Evolutionary conservation across 1,140 invertebrate genomes (phyloP), one percentile per base, ranked within the genome.

Genomic region (Trachymyrmex cornetzi): DNA sequence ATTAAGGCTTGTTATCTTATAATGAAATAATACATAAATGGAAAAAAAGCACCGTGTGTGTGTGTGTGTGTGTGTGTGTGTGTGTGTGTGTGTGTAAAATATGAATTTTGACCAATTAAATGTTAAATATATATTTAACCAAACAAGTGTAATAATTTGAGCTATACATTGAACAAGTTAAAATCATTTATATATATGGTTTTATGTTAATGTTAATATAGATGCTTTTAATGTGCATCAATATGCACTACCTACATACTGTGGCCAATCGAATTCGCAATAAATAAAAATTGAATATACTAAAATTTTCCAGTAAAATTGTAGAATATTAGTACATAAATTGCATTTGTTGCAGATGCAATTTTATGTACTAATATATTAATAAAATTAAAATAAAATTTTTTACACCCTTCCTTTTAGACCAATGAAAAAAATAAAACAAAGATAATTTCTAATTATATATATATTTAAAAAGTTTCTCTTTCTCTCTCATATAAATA

Each of bases 361-460:
- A 50, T 16, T 14, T 14, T 50, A 50, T 50, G 9, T 50, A 50
- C 9, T 50, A 50, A 50, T 50, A 50, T 44, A 50, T 50, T 50
- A 61, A 75, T 75, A 61, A 75, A 24, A 75, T 75, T 50, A 69
- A 48, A 50, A 69, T 67, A 67, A 38, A 44, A 44, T 67, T 14
- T 6, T 22, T 22, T 44, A 67, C n/a, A 38, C 44, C 44, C 22
- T 27, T 6, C 4, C 14, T 66, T 22, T 55, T 77, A 55, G 1
- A 88, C 2, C 11, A 22, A 57, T 75, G 5, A 74, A 34, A 9
- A 55, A 2, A 34, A 74, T 22, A 12, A 57, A 57, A 72, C 2
- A 55, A n/a, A 74, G 24, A 38, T 74, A 57, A 74, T 16, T 38
- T 69, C 2, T 24, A 44, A 27, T 27, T 27, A 27, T 27, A 48